A percentile compares a stretch with the other conserved stretches of the same genome.
These are phyloP conservation scores for Leptocoma aspasia DNA, from an alignment of 2,113 vertebrate species.

Conservation along the genomic window DNA sequence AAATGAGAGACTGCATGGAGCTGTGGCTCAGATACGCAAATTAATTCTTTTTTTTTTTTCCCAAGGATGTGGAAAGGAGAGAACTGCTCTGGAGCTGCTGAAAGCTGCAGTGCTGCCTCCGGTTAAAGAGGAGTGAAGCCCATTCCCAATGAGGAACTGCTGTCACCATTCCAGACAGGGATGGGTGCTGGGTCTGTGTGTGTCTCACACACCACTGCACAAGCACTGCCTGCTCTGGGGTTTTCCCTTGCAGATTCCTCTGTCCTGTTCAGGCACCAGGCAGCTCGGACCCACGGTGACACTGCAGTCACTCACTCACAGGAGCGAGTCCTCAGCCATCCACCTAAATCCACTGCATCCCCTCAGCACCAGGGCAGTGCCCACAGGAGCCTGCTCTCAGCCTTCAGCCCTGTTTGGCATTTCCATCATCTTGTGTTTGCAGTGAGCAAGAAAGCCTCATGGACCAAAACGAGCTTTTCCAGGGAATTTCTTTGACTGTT, in stretches of 20 bases:
- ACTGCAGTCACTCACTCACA: neutral
- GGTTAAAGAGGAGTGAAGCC: neutral
- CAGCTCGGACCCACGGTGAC: neutral
- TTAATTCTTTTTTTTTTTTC: neutral
- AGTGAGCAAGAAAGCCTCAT: neutral
- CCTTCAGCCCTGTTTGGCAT: neutral
- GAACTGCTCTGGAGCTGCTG: neutral
- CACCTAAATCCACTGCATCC: neutral
- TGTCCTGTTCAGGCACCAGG: neutral
- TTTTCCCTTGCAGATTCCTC: neutral
- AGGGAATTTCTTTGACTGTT: neutral
- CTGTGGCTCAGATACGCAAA: neutral
- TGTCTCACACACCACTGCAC: neutral
- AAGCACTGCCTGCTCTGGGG: fast-evolving
- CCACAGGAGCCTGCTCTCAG: neutral
- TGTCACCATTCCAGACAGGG: fast-evolving
- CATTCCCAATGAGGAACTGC: neutral
- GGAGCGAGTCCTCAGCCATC: neutral
- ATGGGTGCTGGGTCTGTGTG: fast-evolving
- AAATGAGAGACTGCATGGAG: neutral
- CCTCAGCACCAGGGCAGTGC: neutral
- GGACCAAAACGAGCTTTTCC: neutral
- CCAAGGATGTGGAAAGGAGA: neutral
- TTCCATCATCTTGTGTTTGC: neutral
- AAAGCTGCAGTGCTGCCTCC: neutral